Conservation (phyloP, 1,140 invertebrate species). For the Plutomurus gul region DNA sequence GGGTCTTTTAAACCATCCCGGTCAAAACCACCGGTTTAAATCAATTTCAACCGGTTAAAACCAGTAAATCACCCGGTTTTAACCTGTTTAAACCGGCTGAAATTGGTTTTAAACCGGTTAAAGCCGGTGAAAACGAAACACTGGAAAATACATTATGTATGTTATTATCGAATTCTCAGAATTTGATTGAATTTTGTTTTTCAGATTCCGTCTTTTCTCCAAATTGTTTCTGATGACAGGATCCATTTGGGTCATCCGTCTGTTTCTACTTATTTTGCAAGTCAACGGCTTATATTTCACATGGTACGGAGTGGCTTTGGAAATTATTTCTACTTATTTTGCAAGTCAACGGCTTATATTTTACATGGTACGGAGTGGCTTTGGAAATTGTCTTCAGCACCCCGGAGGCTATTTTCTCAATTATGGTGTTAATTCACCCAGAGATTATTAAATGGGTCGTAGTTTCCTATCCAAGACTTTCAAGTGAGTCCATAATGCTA, state of each 20-base stretch:
- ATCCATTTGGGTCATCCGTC: constrained; percentile 31
- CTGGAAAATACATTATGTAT: neutral
- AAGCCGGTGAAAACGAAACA: too few species aligned
- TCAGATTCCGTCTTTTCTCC: constrained; percentile 13
- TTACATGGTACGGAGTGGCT: constrained; percentile 33
- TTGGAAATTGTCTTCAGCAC: constrained; percentile 36
- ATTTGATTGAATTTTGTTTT: neutral
- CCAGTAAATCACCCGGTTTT: too few species aligned
- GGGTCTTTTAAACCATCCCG: too few species aligned
- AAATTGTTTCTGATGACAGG: constrained; percentile 35
- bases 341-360: constrained; percentile 15
- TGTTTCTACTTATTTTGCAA: neutral
- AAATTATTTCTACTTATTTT: neutral
- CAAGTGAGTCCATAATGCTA: neutral
- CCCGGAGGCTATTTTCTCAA: constrained; percentile 26
- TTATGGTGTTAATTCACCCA: constrained; percentile 24
- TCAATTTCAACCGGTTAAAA: too few species aligned
- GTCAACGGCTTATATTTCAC: constrained; percentile 28
- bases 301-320: constrained; percentile 29
- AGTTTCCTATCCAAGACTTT: neutral
- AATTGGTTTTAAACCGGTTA: too few species aligned
- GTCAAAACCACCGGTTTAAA: too few species aligned
- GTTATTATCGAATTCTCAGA: neutral
- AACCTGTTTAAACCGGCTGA: too few species aligned
- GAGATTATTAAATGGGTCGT: constrained; percentile 25